Percentiles rank a stretch among this genome's conserved stretches.
Evolutionary conservation across 2,888 invertebrate genomes (phyloP).

Genomic region (Galeruca laticollis): DNA sequence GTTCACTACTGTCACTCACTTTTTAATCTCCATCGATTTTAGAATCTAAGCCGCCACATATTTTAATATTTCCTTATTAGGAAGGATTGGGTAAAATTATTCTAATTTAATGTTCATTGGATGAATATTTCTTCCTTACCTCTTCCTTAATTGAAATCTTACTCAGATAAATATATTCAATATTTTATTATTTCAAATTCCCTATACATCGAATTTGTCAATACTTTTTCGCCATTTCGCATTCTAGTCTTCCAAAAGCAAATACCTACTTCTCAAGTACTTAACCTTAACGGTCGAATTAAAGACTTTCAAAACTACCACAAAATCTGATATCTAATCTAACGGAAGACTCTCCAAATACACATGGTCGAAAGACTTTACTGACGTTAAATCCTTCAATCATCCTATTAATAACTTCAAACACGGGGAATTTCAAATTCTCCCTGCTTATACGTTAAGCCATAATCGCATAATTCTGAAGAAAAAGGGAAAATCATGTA

Average conservation of each 20-base stretch:
- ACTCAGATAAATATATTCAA: too few species aligned
- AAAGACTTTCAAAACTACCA: constrained; percentile 3
- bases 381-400: constrained; percentile 17
- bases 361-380: constrained; percentile 7
- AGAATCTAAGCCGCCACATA: too few species aligned
- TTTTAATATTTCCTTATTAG: too few species aligned
- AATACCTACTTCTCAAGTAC: constrained; percentile 8
- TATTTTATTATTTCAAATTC: background rate
- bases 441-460: constrained; percentile 5
- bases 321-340: background rate
- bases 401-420: constrained; percentile 27
- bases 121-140: too few species aligned
- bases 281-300: constrained; percentile 14
- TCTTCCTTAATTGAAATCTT: too few species aligned
- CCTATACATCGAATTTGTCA: background rate
- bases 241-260: constrained; percentile 6
- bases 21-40: too few species aligned
- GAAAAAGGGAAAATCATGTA: constrained; percentile 4
- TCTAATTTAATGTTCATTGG: too few species aligned
- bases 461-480: constrained; percentile 19
- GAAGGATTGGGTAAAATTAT: too few species aligned
- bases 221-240: background rate
- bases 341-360: constrained; percentile 16
- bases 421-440: constrained; percentile 21
- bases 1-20: too few species aligned